A percentile compares a stretch with the other conserved stretches of the same genome.
These are phyloP conservation scores for Falcunculus frontatus DNA, from an alignment of 2,113 vertebrate genomes.

Conservation along the genomic window DNA sequence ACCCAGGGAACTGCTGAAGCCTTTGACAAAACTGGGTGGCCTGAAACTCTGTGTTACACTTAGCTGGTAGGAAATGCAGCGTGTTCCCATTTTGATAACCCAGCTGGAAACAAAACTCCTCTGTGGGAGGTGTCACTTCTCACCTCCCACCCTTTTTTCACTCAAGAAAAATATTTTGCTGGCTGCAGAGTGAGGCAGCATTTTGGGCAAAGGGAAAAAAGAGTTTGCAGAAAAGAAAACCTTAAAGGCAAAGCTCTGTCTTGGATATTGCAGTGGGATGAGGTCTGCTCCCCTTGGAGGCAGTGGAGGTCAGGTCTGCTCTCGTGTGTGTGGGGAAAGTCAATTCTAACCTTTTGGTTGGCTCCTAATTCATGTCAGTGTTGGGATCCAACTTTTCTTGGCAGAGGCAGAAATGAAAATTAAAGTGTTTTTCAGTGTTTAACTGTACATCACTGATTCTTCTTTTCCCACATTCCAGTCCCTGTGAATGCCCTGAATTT, in stretches of 20 bases:
- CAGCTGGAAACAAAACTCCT: background rate
- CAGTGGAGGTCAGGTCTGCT: background rate
- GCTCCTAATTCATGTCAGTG: background rate
- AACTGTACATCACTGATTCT: background rate
- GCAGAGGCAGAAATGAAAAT: background rate
- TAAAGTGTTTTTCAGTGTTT: background rate
- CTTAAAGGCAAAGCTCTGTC: background rate
- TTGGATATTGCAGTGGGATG: background rate
- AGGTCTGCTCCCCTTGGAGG: background rate
- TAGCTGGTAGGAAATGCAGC: background rate
- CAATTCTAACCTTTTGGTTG: background rate
- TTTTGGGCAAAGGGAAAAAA: background rate
- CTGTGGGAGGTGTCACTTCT: background rate
- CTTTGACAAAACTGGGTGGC: background rate
- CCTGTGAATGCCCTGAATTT: background rate
- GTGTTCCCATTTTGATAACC: background rate
- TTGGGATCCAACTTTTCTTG: background rate
- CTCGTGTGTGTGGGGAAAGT: background rate
- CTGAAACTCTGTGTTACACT: background rate
- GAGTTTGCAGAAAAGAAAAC: background rate
- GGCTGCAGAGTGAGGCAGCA: background rate
- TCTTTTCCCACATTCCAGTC: background rate
- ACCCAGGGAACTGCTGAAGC: background rate
- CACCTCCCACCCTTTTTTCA: background rate
- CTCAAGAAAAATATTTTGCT: conserved; percentile 12